Evolutionary conservation across 2,888 invertebrate species (phyloP).

Genomic region (Athalia circularis): DNA sequence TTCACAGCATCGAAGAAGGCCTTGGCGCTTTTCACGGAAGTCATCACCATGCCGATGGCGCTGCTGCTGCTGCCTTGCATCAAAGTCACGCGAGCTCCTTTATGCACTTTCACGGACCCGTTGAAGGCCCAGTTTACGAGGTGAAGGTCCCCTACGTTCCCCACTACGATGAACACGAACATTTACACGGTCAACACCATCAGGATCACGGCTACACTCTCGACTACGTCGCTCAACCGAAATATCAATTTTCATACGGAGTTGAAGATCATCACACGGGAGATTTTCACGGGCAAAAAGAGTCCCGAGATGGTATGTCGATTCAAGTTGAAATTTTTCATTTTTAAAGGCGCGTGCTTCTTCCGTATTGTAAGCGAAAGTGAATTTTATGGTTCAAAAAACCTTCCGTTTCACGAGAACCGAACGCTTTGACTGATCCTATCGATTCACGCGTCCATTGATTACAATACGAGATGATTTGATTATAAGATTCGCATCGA

Average conservation of each 20-base stretch:
- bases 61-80: slow-evolving; percentile 45
- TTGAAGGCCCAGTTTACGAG: slow-evolving; percentile 68
- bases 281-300: slow-evolving; percentile 73
- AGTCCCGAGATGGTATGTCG: slow-evolving; percentile 70
- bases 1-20: slow-evolving; percentile 34
- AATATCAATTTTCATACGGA: slow-evolving; percentile 68
- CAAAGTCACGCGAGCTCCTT: slow-evolving; percentile 66
- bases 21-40: slow-evolving; percentile 2
- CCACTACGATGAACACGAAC: slow-evolving; percentile 57
- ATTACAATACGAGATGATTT: slow-evolving; percentile 10
- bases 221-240: slow-evolving; percentile 69
- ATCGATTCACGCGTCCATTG: slow-evolving; percentile 4
- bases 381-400: no score
- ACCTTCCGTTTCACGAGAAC: no score
- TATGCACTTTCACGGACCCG: slow-evolving; percentile 71
- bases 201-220: slow-evolving; percentile 55
- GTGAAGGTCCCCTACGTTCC: slow-evolving; percentile 67
- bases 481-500: slow-evolving; percentile 13
- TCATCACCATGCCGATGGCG: neutral
- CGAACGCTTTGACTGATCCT: slow-evolving; percentile 14
- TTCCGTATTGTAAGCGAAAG: neutral
- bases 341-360: neutral
- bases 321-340: no score
- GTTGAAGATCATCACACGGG: slow-evolving; percentile 70
- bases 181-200: slow-evolving; percentile 52